Base-by-base conservation (phyloP, 2,888 invertebrate genomes). In the Tachina fera region DNA sequence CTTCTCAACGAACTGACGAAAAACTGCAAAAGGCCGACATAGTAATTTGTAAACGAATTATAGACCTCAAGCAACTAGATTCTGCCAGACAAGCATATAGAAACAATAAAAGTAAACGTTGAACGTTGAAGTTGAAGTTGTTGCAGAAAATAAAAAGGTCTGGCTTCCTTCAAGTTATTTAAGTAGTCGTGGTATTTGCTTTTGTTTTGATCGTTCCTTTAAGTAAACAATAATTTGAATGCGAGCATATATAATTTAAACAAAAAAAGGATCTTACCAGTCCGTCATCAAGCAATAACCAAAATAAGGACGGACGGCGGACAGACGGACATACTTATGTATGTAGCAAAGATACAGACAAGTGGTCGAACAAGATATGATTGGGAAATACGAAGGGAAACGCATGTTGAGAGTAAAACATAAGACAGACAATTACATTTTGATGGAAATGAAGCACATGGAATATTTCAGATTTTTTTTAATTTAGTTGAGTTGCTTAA, bases 11-110 rank as follows among this genome's bases (percentile, higher is more conserved):
- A 88, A 87, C 88, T 88, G 87, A 87, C 88, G 88, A 88, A 88
- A 88, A 88, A 88, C 86, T 84, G 84, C 86, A 83, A 88, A 75
- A 88, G 72, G 76, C 88, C 88, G 86, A 88, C 88, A 88, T 87
- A 88, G 88, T 87, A 88, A 88, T 88, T 88, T 88, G 87, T 87
- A 83, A 82, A 61, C 86, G 82, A 87, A 87, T 85, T 87, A 79
- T 80, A 74, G 77, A 79, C 72, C 61, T 68, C 47, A 60, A 31
- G 49, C 19, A 68, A 61, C 68, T 67, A 58, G 58, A 74, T 13
- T 19, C 14, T 41, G 16, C 10, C 43, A 74, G 39, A 39, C 47
- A 56, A 43, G 53, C 45, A 45, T 10, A 60, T 16, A 43, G 9
- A 11, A 49, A 47, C 41, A 70, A 75, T 63, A 58, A 70, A 63